Evolutionary conservation across 2,888 invertebrate genomes (phyloP).

Genomic region (Dryomyza anilis): DNA sequence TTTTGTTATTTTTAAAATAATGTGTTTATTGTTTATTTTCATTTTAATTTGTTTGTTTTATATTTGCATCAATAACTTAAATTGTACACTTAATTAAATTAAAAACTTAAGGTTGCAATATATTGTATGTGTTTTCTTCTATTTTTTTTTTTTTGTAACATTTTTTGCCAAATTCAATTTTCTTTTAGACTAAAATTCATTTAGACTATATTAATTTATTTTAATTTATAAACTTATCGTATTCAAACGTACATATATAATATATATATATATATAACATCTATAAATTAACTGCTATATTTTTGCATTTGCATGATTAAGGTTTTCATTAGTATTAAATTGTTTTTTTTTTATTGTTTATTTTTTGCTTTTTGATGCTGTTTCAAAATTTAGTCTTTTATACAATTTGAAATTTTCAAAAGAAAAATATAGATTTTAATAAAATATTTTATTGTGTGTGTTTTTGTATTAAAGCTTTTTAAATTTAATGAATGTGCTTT

Average conservation of each 20-base stretch:
- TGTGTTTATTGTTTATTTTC: too few relatives aligned
- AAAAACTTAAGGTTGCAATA: slow-evolving; percentile 2
- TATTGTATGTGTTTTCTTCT: background rate
- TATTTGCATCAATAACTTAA: too few relatives aligned
- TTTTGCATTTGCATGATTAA: background rate
- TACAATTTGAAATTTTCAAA: too few relatives aligned
- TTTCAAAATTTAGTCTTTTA: too few relatives aligned
- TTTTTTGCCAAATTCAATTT: background rate
- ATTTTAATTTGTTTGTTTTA: too few relatives aligned
- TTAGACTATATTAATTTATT: slow-evolving; percentile 14
- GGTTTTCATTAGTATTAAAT: background rate
- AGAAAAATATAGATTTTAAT: too few relatives aligned
- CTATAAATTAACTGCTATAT: background rate
- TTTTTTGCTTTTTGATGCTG: background rate
- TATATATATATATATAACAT: slow-evolving; percentile 9
- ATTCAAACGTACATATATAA: slow-evolving; percentile 14
- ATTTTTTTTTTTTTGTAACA: background rate
- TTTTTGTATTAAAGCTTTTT: background rate
- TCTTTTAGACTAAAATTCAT: slow-evolving; percentile 7
- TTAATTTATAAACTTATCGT: too few relatives aligned
- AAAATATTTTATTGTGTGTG: background rate
- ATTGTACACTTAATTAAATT: slow-evolving; percentile 8
- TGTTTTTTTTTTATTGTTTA: background rate
- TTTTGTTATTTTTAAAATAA: too few relatives aligned
- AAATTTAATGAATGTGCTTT: background rate